Conservation (phyloP, 2,113 vertebrate species). For the Chroicocephalus ridibundus region DNA sequence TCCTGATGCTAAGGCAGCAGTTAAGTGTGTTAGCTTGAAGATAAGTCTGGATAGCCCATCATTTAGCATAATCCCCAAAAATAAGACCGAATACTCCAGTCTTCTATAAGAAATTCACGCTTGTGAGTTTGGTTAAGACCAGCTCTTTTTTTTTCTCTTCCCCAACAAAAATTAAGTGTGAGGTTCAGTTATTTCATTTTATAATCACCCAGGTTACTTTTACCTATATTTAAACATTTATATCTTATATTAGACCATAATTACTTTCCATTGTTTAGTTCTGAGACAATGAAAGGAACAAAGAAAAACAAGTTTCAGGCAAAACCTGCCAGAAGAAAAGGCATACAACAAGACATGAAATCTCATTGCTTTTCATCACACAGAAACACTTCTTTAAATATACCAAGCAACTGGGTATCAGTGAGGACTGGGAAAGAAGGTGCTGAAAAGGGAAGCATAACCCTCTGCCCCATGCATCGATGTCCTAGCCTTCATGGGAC, state of each 20-base stretch:
- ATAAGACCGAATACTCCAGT: slow-evolving; percentile 30
- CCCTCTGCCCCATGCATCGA: background rate
- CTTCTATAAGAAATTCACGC: background rate
- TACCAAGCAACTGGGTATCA: background rate
- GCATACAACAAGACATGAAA: background rate
- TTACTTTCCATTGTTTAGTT: background rate
- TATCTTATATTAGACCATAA: background rate
- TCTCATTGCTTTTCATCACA: background rate
- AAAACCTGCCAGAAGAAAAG: background rate
- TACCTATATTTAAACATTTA: background rate
- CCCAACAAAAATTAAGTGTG: background rate
- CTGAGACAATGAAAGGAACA: background rate
- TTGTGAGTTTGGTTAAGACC: background rate
- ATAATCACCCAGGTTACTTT: background rate
- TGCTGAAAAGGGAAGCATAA: background rate
- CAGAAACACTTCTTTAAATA: background rate
- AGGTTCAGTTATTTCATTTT: background rate
- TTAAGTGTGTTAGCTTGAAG: slow-evolving; percentile 73
- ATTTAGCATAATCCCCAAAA: slow-evolving; percentile 75
- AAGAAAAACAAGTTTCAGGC: background rate
- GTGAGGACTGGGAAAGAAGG: background rate
- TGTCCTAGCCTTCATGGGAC: background rate
- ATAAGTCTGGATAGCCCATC: slow-evolving; percentile 90
- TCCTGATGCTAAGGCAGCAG: slow-evolving; percentile 74
- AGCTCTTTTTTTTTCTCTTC: background rate